Evolutionary conservation across 2,797 vertebrate genomes (phyloP), one percentile per base, ranked within the genome.

Genomic region (Cichlasoma orientale): DNA sequence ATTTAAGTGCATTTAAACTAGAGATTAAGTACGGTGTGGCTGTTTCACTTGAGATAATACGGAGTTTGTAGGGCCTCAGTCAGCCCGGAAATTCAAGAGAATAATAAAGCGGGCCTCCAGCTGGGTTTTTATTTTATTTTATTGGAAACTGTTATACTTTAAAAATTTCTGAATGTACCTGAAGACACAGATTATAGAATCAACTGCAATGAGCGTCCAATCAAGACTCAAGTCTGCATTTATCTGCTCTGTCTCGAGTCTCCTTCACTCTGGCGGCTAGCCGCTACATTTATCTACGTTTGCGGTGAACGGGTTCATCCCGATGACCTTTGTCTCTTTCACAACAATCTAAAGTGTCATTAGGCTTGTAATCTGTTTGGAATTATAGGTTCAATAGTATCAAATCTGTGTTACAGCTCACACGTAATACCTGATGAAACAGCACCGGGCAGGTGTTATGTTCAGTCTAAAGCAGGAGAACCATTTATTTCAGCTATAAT

Each of bases 21-120:
- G 79, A 90, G 91, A 93, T 90, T 90, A 93, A 92, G 87, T 55
- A 78, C 80, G 73, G 69, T 29, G 81, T 73, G 90, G 85, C 92
- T 94, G 92, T 90, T 93, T 92, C 87, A 83, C 84, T 70, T 50
- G 44, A 88, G 88, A 95, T 93, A 94, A 93, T 88, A 76, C 75
- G 3, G 72, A 78, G 81, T 72, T 59, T 31, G 77, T 70, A 3
- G 78, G 81, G 84, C 78, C 61, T 78, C 82, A 33, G 77, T 80
- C 86, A 5, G 80, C 80, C 12, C 58, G 70, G 81, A 83, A 87
- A 82, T 85, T 87, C 59, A 57, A 58, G 55, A 78, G 86, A 90
- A 89, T 82, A 80, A 77, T 70, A 85, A 80, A 82, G 77, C 56
- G 66, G 59, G 57, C 53, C 74, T 78, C 66, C 70, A 19, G 78